Percentiles rank a stretch among this genome's conserved stretches.
Conservation (phyloP, 2,113 vertebrate genomes). For the Pitta sordida region DNA sequence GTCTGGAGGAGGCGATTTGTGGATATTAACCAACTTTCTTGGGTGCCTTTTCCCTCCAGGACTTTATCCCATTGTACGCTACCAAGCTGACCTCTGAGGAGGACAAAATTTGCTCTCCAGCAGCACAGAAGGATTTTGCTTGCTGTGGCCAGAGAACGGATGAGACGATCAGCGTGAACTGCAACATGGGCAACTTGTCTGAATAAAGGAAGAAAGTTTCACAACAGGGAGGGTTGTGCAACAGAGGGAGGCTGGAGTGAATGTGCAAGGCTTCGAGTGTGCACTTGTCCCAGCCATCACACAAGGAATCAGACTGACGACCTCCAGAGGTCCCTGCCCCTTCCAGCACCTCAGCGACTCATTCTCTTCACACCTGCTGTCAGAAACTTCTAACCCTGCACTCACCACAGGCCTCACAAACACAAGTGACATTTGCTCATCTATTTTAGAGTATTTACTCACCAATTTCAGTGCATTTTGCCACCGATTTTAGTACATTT, state of each 20-base stretch:
- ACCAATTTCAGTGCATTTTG: not conserved
- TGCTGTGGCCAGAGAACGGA: fast-evolving
- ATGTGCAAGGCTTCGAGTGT: not conserved
- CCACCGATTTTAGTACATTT: not conserved
- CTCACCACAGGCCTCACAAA: not conserved
- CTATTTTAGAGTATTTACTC: not conserved
- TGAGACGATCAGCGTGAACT: not conserved
- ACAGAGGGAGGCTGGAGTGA: not conserved
- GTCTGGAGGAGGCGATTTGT: not conserved
- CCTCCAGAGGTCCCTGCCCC: not conserved
- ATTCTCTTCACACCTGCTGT: fast-evolving
- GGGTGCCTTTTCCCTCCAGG: not conserved
- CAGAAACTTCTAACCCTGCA: not conserved
- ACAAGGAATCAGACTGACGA: not conserved
- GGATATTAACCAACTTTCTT: not conserved
- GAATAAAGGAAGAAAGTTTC: not conserved
- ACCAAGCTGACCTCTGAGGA: not conserved
- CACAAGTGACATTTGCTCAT: not conserved
- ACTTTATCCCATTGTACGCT: not conserved
- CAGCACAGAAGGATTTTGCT: not conserved
- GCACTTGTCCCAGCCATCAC: not conserved
- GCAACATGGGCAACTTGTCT: fast-evolving
- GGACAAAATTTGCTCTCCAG: not conserved
- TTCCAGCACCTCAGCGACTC: not conserved
- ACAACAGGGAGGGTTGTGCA: not conserved